Conservation (phyloP, 2,888 invertebrate genomes). For the Pogonocherus hispidulus region DNA sequence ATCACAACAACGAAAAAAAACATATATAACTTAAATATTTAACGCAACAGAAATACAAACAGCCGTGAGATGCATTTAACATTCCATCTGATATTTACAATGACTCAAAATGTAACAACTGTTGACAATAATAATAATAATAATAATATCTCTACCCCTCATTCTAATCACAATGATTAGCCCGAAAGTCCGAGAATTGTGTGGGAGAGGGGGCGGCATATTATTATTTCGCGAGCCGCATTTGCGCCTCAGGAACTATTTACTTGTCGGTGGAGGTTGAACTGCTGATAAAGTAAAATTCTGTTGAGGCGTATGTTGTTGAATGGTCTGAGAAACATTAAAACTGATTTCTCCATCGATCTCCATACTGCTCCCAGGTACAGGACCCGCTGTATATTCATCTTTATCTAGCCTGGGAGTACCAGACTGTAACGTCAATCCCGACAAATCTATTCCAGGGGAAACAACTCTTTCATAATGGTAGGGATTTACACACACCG, state of each 20-base stretch:
- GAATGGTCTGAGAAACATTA: constrained; percentile 74
- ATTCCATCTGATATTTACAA: constrained; percentile 1
- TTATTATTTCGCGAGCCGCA: too few species aligned
- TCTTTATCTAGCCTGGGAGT: constrained; percentile 91
- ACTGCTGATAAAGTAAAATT: constrained; percentile 70
- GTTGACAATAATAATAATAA: too few species aligned
- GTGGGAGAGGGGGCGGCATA: too few species aligned
- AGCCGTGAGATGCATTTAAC: not conserved
- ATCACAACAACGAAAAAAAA: constrained; percentile 60
- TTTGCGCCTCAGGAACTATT: too few species aligned
- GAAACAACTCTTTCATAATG: constrained; percentile 99
- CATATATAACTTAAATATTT: constrained; percentile 59
- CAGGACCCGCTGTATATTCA: constrained; percentile 84
- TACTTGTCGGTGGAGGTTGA: constrained; percentile 65
- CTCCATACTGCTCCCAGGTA: constrained; percentile 71
- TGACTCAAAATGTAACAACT: not conserved
- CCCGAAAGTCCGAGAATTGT: too few species aligned
- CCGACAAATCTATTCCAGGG: constrained; percentile 96
- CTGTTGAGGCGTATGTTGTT: constrained; percentile 79
- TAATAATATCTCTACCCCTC: too few species aligned
- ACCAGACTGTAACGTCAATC: constrained; percentile 86
- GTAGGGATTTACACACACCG: constrained; percentile 99
- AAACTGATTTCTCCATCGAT: constrained; percentile 74
- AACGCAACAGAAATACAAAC: constrained; percentile 26
- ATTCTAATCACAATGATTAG: too few species aligned